These are phyloP conservation scores for Minunthozetes semirufus DNA, from an alignment of 2,888 invertebrate genomes.

Conservation along the genomic window DNA sequence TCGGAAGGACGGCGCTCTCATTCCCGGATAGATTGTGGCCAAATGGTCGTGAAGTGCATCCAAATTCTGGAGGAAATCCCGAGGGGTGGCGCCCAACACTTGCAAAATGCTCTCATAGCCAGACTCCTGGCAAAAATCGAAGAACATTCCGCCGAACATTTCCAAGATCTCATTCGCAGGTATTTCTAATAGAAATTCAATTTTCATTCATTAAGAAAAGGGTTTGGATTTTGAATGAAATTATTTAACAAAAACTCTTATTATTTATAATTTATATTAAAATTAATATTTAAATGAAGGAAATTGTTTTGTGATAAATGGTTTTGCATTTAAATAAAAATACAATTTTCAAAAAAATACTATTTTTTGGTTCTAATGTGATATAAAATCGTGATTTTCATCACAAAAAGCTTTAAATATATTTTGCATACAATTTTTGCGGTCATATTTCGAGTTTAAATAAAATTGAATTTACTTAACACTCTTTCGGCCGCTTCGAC, in stretches of 20 bases:
- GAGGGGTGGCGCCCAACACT: slow-evolving; percentile 84
- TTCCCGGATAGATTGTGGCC: slow-evolving; percentile 86
- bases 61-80: slow-evolving; percentile 90
- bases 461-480: slow-evolving; percentile 63
- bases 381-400: too few relatives aligned
- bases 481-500: slow-evolving; percentile 86
- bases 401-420: too few relatives aligned
- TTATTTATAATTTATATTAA: not conserved
- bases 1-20: slow-evolving; percentile 90
- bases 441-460: not conserved
- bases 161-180: slow-evolving; percentile 83
- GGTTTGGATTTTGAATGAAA: slow-evolving; percentile 1
- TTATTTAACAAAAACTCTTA: too few relatives aligned
- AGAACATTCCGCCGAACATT: slow-evolving; percentile 86
- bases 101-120: slow-evolving; percentile 94
- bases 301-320: not conserved
- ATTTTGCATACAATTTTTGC: not conserved
- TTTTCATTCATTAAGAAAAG: not conserved
- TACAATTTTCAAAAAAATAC: too few relatives aligned
- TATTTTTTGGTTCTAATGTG: too few relatives aligned
- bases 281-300: not conserved
- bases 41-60: slow-evolving; percentile 93
- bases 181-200: slow-evolving; percentile 60
- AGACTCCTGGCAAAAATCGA: slow-evolving; percentile 91
- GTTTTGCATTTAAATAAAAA: not conserved